Conservation (phyloP, 1,140 invertebrate genomes). For the Subanguina moxae region DNA sequence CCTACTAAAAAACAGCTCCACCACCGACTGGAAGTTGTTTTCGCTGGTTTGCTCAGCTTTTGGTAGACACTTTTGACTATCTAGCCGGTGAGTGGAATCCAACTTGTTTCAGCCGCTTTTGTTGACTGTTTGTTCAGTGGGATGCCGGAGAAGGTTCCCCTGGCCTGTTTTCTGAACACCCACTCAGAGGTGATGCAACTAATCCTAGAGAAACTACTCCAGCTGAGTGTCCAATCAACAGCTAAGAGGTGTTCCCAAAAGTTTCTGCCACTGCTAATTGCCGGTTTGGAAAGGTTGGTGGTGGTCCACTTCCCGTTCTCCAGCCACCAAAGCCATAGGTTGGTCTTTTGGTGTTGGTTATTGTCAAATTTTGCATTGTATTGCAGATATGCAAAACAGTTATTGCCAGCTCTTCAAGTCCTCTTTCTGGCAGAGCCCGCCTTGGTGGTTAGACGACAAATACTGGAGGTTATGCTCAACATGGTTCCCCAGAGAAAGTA, state of each 20-base stretch:
- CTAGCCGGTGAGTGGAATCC: not conserved
- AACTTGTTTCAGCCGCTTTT: constrained; percentile 5
- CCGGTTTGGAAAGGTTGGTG: not conserved
- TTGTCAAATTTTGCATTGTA: not conserved
- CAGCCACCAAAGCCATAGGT: not conserved
- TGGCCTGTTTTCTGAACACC: not conserved
- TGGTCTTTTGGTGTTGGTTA: not conserved
- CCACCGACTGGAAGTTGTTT: not conserved
- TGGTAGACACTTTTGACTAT: not conserved
- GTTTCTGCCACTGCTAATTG: not conserved
- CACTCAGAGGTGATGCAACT: not conserved
- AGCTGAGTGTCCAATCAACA: not conserved
- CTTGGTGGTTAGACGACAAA: not conserved
- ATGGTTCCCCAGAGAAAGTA: no score
- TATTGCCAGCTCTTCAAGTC: not conserved
- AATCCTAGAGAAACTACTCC: not conserved
- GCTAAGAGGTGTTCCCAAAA: not conserved
- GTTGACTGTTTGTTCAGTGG: not conserved
- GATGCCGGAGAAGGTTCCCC: not conserved
- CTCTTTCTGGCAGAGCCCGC: not conserved
- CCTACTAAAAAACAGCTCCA: not conserved
- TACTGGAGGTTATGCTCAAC: not conserved
- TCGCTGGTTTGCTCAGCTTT: constrained; percentile 6
- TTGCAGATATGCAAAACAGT: not conserved
- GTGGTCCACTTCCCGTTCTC: not conserved